A percentile compares a stretch with the other conserved stretches of the same genome.
Evolutionary conservation across 2,113 vertebrate species (phyloP).

Genomic region (Aldabrachelys gigantea): DNA sequence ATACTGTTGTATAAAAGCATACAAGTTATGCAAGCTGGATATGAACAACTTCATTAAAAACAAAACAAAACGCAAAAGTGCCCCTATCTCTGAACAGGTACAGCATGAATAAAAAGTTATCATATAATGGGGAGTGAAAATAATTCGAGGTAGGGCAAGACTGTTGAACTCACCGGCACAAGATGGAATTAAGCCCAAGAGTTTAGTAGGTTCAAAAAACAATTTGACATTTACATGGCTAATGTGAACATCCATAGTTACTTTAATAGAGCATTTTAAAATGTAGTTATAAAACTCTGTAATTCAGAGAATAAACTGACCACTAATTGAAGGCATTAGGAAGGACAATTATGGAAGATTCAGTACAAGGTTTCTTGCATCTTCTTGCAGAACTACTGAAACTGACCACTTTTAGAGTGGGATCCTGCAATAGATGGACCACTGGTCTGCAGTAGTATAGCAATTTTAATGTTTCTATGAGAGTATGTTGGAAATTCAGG

Average conservation of each 20-base stretch:
- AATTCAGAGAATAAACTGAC: not conserved
- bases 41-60: not conserved
- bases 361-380: not conserved
- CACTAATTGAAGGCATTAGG: not conserved
- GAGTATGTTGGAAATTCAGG: not conserved
- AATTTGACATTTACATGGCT: not conserved
- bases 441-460: not conserved
- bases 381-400: not conserved
- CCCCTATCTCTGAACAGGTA: not conserved
- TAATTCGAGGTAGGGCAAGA: not conserved
- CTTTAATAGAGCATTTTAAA: not conserved
- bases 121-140: not conserved
- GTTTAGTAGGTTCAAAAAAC: not conserved
- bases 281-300: not conserved
- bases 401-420: not conserved
- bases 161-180: not conserved
- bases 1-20: not conserved
- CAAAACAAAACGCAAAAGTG: not conserved
- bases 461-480: not conserved
- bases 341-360: not conserved
- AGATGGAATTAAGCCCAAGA: not conserved
- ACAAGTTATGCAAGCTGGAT: not conserved
- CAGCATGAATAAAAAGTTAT: not conserved
- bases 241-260: not conserved
- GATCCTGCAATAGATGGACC: not conserved